These are phyloP conservation scores for Chrysaora quinquecirrha DNA, from an alignment of 30 jellyfish, hydroid and myxozoan species.

Conservation along the genomic window DNA sequence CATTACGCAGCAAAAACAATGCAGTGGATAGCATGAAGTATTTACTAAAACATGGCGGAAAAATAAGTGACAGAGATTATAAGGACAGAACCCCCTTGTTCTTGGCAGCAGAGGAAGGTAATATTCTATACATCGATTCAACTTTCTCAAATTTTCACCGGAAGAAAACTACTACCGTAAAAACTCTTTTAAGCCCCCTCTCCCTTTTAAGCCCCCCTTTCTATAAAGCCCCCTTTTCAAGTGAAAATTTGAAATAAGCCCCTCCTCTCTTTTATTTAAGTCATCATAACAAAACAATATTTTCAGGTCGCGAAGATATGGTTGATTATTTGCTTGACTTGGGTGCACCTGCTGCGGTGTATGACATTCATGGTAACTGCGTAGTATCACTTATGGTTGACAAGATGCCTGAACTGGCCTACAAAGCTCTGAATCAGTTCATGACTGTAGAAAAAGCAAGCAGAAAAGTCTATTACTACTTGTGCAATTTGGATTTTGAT, in stretches of 20 bases:
- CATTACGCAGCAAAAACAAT: constrained; percentile 92
- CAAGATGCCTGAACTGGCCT: constrained; percentile 90
- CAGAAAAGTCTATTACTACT: constrained; percentile 50
- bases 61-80: constrained; percentile 76
- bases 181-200: too few relatives aligned
- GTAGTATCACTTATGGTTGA: constrained; percentile 80
- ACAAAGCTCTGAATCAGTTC: constrained; percentile 79
- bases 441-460: constrained; percentile 63
- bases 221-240: too few relatives aligned
- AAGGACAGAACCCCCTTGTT: constrained; percentile 84
- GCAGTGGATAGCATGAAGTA: constrained; percentile 78
- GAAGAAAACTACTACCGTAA: too few relatives aligned
- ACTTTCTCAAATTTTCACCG: too few relatives aligned
- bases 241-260: too few relatives aligned
- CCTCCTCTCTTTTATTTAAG: too few relatives aligned
- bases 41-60: constrained; percentile 72
- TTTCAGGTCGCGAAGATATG: constrained; percentile 76
- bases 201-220: too few relatives aligned
- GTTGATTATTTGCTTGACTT: constrained; percentile 64
- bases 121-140: too few relatives aligned
- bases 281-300: too few relatives aligned
- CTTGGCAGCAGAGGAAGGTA: constrained; percentile 94
- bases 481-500: constrained; percentile 69
- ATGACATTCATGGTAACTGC: constrained; percentile 77
- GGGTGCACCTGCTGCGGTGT: constrained; percentile 88